Percentiles rank a stretch among this genome's conserved stretches.
phyloP scores from a whole-genome alignment of 2,113 vertebrate species.

The Malurus melanocephalus region DNA sequence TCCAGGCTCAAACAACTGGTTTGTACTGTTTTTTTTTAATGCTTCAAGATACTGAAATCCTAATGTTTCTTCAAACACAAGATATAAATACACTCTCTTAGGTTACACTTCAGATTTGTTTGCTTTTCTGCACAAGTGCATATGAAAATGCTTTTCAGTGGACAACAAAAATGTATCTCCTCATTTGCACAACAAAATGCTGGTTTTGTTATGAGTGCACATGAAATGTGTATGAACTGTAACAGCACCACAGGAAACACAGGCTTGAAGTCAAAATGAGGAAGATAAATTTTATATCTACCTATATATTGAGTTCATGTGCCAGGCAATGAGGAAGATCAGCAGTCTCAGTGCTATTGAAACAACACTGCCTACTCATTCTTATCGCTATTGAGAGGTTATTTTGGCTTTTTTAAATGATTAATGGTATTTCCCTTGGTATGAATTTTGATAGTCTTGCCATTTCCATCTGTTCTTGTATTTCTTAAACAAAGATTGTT shows the following conservation, averaged over 20 bases:
- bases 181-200: background rate
- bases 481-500: constrained; percentile 46
- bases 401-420: background rate
- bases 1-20: background rate
- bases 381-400: constrained; percentile 9
- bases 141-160: background rate
- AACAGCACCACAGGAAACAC: background rate
- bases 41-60: background rate
- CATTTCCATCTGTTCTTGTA: constrained; percentile 8
- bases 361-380: constrained; percentile 20
- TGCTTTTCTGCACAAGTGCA: background rate
- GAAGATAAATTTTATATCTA: background rate
- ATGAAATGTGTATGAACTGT: background rate
- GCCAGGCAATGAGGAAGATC: constrained; percentile 3
- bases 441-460: constrained; percentile 44
- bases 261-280: background rate
- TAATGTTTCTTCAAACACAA: background rate
- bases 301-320: background rate
- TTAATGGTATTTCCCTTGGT: constrained; percentile 17
- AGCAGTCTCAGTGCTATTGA: background rate
- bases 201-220: background rate
- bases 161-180: background rate
- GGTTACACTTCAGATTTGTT: background rate
- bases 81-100: background rate
- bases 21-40: background rate